Evolutionary conservation across 2,888 invertebrate genomes (phyloP), one percentile per base, ranked within the genome.

Genomic region (Cecidostiba fungosa): DNA sequence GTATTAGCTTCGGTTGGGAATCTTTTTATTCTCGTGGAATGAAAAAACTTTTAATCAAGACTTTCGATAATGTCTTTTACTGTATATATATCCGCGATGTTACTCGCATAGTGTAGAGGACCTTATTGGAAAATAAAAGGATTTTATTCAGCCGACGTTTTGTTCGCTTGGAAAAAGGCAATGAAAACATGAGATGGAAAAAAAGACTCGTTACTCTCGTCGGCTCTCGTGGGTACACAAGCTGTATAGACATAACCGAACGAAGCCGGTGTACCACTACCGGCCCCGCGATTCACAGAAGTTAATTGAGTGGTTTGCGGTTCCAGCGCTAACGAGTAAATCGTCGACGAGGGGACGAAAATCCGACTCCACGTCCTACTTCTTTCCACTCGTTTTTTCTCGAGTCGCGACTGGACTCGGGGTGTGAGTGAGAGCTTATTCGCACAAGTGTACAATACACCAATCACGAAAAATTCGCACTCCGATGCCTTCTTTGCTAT

Each of bases 291-390:
- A 87, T 83, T 88, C 86, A 79, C 77, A 69, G 6, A 87, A 89
- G 91, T 91, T 92, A 92, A 92, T 92, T 92, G 92, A 92, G 89
- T 88, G 87, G 82, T 88, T 88, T 87, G 91, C 90, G 90, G 90
- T 90, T 86, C 90, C 87, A 88, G 89, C 90, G 89, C 91, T 92
- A 92, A 92, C 91, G 92, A 92, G 92, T 91, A 92, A 92, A 92
- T 92, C 89, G 91, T 90, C 89, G 19, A 66, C 32, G 90, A 90
- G 79, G 70, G 82, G 69, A 66, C 76, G 59, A 86, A 83, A 86
- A 83, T 82, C 85, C 70, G 43, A 82, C 82, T 82, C 78, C 23
- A 69, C 19, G 73, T 36, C 66, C 59, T 50, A 73, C 82, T 54
- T 70, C 50, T 70, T 70, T 39, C 39, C 88, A 84, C 74, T 29